phyloP scores from a whole-genome alignment of 2,113 vertebrate species.

The Xyrauchen texanus region DNA sequence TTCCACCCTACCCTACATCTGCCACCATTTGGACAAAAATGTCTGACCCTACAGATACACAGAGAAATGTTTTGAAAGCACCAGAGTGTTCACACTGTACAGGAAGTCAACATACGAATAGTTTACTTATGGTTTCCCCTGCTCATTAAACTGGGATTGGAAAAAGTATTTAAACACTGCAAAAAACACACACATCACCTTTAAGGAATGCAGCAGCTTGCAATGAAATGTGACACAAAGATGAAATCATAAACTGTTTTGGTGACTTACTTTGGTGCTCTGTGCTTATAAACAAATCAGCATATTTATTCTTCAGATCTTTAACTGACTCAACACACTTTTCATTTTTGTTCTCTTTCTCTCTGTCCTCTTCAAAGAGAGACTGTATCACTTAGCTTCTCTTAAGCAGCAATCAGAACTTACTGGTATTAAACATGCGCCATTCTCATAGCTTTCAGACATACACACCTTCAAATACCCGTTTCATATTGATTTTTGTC shows the following conservation, averaged over 20 bases:
- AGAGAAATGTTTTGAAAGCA: background rate
- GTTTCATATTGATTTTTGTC: background rate
- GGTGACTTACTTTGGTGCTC: background rate
- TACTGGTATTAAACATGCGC: background rate
- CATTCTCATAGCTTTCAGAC: background rate
- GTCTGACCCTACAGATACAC: background rate
- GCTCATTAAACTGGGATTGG: background rate
- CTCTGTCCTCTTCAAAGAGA: conserved; percentile 18
- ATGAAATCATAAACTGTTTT: conserved; percentile 5
- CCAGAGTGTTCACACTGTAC: background rate
- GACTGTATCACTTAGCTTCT: background rate
- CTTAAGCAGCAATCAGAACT: background rate
- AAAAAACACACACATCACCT: background rate
- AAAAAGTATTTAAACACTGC: background rate
- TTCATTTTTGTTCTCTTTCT: background rate
- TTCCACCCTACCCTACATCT: no score
- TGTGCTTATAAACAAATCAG: conserved; percentile 25
- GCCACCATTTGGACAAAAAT: no score
- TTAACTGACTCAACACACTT: conserved; percentile 5
- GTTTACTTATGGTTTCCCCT: background rate
- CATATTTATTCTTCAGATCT: conserved; percentile 3
- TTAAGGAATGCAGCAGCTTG: background rate
- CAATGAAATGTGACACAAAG: conserved; percentile 4
- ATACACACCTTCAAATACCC: background rate
- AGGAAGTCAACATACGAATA: background rate